A percentile compares a stretch with the other conserved stretches of the same genome.
Conservation (phyloP, 2,888 invertebrate genomes). For the Aethes cnicana region DNA sequence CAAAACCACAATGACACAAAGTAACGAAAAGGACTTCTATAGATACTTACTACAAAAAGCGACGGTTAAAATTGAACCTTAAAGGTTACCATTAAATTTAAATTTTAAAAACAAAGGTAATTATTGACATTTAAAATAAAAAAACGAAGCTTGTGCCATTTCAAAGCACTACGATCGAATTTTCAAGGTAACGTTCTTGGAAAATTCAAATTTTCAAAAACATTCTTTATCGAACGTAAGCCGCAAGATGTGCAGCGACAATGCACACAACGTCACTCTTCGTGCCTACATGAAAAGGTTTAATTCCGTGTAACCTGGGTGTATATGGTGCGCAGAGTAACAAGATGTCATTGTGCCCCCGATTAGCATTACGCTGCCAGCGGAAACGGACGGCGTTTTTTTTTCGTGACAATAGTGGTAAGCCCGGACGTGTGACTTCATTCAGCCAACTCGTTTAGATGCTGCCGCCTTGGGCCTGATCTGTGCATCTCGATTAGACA, state of each 20-base stretch:
- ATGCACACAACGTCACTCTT: background rate
- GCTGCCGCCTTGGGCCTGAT: background rate
- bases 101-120: background rate
- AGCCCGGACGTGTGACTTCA: constrained; percentile 27
- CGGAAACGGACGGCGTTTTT: constrained; percentile 59
- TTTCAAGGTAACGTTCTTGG: too few relatives aligned
- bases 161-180: too few relatives aligned
- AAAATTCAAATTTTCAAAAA: constrained; percentile 5
- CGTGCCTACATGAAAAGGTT: background rate
- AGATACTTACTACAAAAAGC: background rate
- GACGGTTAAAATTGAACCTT: constrained; percentile 4
- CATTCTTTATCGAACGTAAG: constrained; percentile 15
- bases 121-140: too few relatives aligned
- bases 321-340: constrained; percentile 35
- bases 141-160: too few relatives aligned
- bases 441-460: constrained; percentile 11
- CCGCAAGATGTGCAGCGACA: constrained; percentile 8
- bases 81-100: constrained; percentile 1
- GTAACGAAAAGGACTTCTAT: constrained; percentile 28
- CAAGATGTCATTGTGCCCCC: constrained; percentile 57
- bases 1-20: constrained; percentile 47
- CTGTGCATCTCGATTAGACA: too few relatives aligned
- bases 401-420: constrained; percentile 47
- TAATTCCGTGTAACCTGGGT: background rate
- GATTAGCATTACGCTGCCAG: constrained; percentile 60